Percentiles rank a stretch among this genome's conserved stretches.
phyloP scores from a whole-genome alignment of 2,797 vertebrate genomes.

The Morus bassanus region DNA sequence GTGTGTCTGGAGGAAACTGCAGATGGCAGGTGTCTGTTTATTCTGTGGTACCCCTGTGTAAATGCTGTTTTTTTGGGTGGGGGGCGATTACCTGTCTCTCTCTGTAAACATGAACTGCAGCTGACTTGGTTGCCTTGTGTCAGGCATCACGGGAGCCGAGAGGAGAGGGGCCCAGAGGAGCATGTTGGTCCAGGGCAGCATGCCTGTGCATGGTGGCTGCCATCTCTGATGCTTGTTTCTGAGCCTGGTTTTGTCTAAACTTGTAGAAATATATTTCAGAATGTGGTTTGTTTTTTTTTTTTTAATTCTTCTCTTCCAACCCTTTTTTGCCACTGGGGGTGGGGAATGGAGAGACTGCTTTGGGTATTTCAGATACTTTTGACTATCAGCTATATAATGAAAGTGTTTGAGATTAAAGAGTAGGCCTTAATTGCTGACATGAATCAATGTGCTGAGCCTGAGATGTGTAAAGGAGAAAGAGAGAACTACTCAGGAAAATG shows the following conservation, averaged over 20 bases:
- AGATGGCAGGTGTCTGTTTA: not conserved
- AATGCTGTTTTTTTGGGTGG: not conserved
- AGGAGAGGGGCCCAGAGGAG: not conserved
- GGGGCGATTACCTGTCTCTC: not conserved
- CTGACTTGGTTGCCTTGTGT: not conserved
- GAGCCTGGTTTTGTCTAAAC: not conserved
- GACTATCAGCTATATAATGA: not conserved
- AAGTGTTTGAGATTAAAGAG: not conserved
- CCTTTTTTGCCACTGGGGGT: not conserved
- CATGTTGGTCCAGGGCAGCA: too few species aligned
- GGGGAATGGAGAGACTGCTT: not conserved
- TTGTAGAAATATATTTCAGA: not conserved
- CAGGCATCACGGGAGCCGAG: accelerated
- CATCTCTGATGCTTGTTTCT: not conserved
- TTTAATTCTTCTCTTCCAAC: not conserved
- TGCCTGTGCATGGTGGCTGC: not conserved
- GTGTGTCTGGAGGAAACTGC: not conserved
- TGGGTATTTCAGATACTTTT: not conserved
- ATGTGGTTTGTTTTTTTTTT: accelerated
- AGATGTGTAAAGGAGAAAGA: not conserved
- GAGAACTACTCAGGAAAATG: not conserved
- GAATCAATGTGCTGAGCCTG: not conserved
- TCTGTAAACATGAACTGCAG: not conserved
- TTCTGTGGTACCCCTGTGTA: not conserved
- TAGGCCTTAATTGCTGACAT: not conserved